A percentile compares a stretch with the other conserved stretches of the same genome.
Conservation (phyloP, 1,140 invertebrate genomes). For the Lasioglossum baleicum region DNA sequence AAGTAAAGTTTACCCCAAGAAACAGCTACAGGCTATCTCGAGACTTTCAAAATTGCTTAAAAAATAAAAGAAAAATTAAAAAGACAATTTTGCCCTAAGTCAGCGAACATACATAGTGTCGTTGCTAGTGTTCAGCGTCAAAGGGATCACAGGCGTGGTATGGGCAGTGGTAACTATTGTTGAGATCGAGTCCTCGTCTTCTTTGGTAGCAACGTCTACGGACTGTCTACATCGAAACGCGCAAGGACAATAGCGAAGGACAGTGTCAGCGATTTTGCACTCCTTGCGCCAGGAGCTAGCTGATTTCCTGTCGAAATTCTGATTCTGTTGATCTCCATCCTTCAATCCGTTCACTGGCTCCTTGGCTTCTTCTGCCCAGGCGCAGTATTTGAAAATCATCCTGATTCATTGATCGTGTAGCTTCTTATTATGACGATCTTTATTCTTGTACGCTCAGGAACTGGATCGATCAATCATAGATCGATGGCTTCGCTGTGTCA, state of each 20-base stretch:
- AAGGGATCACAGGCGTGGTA: constrained; percentile 73
- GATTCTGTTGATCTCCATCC: constrained; percentile 65
- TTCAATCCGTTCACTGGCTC: constrained; percentile 63
- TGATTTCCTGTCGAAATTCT: not conserved
- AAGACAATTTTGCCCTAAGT: not conserved
- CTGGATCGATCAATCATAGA: no score
- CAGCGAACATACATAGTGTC: constrained; percentile 69
- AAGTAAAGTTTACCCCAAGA: no score
- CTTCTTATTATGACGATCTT: no score
- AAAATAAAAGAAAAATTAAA: no score
- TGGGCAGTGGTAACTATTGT: constrained; percentile 58
- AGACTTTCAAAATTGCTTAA: no score
- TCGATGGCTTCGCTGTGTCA: no score
- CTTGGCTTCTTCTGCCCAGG: constrained; percentile 67
- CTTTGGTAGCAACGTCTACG: constrained; percentile 58
- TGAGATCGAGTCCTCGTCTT: constrained; percentile 48
- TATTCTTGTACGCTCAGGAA: no score
- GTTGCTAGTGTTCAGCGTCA: constrained; percentile 64
- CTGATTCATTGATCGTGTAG: not conserved
- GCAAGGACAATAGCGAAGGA: constrained; percentile 76
- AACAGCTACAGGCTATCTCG: no score
- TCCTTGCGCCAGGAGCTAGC: constrained; percentile 23
- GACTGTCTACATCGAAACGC: constrained; percentile 72
- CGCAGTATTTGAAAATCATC: constrained; percentile 75
- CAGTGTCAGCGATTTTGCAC: constrained; percentile 62